These are phyloP conservation scores for Helicolenus hilgendorfi DNA, from an alignment of 2,797 vertebrate species.

Conservation along the genomic window DNA sequence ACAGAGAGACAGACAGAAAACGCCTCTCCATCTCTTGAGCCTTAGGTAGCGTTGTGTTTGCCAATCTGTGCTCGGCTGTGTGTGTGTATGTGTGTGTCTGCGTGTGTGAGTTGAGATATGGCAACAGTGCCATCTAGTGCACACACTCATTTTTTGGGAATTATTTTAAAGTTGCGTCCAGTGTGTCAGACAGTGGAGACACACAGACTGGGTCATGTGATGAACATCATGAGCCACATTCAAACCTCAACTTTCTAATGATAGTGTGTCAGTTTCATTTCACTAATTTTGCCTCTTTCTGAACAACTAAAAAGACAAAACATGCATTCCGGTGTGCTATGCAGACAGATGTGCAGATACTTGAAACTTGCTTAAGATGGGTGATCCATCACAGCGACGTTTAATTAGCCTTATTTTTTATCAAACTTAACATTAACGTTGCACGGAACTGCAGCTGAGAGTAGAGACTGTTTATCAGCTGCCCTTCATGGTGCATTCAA, in stretches of 20 bases:
- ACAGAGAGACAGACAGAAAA: conserved; percentile 50
- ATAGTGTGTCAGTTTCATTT: background rate
- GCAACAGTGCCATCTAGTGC: conserved; percentile 86
- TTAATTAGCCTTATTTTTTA: conserved; percentile 50
- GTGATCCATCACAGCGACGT: conserved; percentile 63
- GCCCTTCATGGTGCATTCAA: conserved; percentile 34
- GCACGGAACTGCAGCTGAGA: conserved; percentile 42
- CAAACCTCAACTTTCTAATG: background rate
- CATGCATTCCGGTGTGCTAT: background rate
- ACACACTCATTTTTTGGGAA: background rate
- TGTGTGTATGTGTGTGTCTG: background rate
- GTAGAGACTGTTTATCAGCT: conserved; percentile 31
- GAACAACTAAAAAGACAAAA: background rate
- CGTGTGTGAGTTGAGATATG: conserved; percentile 33
- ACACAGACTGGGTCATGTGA: background rate
- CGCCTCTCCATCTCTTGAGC: conserved; percentile 66
- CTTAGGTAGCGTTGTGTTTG: conserved; percentile 64
- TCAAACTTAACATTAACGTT: conserved; percentile 42
- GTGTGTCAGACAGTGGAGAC: background rate
- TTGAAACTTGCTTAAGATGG: conserved; percentile 41
- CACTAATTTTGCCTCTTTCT: background rate
- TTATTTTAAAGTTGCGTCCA: background rate
- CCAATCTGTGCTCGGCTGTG: conserved; percentile 46
- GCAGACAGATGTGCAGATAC: conserved; percentile 46
- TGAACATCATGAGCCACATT: conserved; percentile 6